These are phyloP conservation scores for Trichonephila clavata DNA, from an alignment of 1,140 invertebrate species.

Conservation along the genomic window DNA sequence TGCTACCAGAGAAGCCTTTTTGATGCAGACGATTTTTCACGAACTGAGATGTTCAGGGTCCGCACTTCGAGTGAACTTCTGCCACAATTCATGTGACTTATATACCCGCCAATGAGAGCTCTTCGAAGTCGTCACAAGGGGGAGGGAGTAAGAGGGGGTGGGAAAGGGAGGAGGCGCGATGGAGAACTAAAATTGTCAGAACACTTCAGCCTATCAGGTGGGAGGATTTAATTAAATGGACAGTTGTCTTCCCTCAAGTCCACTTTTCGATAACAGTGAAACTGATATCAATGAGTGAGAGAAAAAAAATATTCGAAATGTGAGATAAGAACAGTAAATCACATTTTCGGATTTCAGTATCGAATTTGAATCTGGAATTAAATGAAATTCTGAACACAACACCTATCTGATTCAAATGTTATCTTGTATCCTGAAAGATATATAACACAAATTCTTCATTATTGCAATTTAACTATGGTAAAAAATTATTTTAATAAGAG, in stretches of 20 bases:
- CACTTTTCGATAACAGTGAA: too few species aligned
- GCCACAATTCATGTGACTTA: constrained; percentile 48
- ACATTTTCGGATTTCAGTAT: too few species aligned
- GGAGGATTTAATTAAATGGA: constrained; percentile 43
- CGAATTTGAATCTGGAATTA: too few species aligned
- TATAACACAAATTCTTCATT: too few species aligned
- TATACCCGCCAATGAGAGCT: constrained; percentile 63
- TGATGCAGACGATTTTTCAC: not conserved
- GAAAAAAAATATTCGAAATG: not conserved
- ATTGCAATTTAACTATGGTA: too few species aligned
- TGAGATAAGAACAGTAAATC: too few species aligned
- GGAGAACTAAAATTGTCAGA: constrained; percentile 29
- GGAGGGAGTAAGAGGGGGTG: not conserved
- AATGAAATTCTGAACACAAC: too few species aligned
- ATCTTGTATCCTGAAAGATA: too few species aligned
- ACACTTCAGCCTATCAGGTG: constrained; percentile 22
- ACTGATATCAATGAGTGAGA: not conserved
- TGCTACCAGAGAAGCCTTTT: not conserved
- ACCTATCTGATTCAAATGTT: too few species aligned
- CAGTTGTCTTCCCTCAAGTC: not conserved
- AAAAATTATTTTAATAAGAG: too few species aligned
- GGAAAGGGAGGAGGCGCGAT: constrained; percentile 35
- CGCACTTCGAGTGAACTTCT: constrained; percentile 55
- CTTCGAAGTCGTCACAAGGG: constrained; percentile 21
- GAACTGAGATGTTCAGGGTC: constrained; percentile 36